Percentiles rank a stretch among this genome's conserved stretches.
Evolutionary conservation across 2,113 vertebrate genomes (phyloP).

Genomic region (Notarius quadriscutis): DNA sequence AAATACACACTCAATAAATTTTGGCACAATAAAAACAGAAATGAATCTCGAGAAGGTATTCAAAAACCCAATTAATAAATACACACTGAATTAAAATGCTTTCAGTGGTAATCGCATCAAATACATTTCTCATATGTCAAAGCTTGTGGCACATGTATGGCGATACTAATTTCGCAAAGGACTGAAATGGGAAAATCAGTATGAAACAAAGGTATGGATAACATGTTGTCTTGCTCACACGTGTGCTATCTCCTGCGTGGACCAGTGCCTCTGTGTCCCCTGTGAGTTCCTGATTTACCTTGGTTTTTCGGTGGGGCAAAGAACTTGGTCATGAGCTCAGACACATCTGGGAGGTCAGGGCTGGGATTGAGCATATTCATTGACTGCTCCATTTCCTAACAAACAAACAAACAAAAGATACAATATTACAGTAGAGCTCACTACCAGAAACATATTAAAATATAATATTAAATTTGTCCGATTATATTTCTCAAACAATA

Average conservation of each 20-base stretch:
- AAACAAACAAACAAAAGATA: neutral
- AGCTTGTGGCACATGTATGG: neutral
- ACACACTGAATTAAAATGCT: neutral
- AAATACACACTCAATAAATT: slow-evolving; percentile 4
- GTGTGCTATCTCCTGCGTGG: slow-evolving; percentile 81
- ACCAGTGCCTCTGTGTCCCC: slow-evolving; percentile 78
- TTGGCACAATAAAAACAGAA: neutral
- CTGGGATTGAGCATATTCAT: slow-evolving; percentile 91
- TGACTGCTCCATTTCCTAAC: slow-evolving; percentile 87
- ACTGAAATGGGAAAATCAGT: neutral
- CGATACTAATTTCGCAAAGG: neutral
- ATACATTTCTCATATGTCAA: neutral
- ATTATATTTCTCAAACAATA: neutral
- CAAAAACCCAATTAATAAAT: neutral
- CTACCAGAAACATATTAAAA: too few species aligned
- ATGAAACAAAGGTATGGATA: neutral
- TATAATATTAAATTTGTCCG: neutral
- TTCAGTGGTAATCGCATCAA: neutral
- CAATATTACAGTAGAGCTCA: neutral
- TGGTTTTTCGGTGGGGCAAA: slow-evolving; percentile 85
- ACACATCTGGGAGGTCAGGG: slow-evolving; percentile 84
- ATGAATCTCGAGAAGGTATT: neutral
- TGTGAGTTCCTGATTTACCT: slow-evolving; percentile 75
- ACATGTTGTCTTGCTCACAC: neutral
- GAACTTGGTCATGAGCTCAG: slow-evolving; percentile 86